These are phyloP conservation scores for Eledone cirrhosa DNA, from an alignment of 2,888 invertebrate species.

Conservation along the genomic window DNA sequence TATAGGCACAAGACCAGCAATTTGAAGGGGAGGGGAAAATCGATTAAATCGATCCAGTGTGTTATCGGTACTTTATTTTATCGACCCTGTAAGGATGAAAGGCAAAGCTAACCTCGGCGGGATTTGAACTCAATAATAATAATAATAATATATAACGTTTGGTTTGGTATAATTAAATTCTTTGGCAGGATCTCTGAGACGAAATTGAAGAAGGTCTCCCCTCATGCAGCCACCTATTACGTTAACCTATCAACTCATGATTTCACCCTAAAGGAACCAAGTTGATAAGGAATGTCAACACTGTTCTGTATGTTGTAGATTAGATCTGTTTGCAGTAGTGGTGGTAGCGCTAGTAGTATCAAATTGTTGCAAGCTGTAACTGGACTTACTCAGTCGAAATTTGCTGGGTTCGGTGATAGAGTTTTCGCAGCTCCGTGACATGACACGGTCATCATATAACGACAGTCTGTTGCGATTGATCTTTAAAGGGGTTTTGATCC, in stretches of 20 bases:
- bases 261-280: slow-evolving; percentile 16
- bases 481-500: slow-evolving; percentile 54
- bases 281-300: slow-evolving; percentile 15
- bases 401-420: slow-evolving; percentile 29
- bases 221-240: background rate
- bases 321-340: slow-evolving; percentile 8
- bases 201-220: too few relatives aligned
- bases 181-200: too few relatives aligned
- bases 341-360: slow-evolving; percentile 34
- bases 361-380: slow-evolving; percentile 46
- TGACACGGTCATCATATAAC: slow-evolving; percentile 88
- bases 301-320: slow-evolving; percentile 23
- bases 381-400: slow-evolving; percentile 37
- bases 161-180: too few relatives aligned
- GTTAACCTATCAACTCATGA: background rate
- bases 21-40: too few relatives aligned
- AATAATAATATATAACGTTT: too few relatives aligned
- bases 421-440: slow-evolving; percentile 68
- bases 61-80: too few relatives aligned
- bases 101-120: too few relatives aligned
- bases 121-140: too few relatives aligned
- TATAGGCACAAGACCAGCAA: too few relatives aligned
- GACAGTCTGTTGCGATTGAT: slow-evolving; percentile 73
- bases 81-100: too few relatives aligned
- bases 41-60: too few relatives aligned